Evolutionary conservation across 2,888 invertebrate species (phyloP).

Genomic region (Gari tellinella): DNA sequence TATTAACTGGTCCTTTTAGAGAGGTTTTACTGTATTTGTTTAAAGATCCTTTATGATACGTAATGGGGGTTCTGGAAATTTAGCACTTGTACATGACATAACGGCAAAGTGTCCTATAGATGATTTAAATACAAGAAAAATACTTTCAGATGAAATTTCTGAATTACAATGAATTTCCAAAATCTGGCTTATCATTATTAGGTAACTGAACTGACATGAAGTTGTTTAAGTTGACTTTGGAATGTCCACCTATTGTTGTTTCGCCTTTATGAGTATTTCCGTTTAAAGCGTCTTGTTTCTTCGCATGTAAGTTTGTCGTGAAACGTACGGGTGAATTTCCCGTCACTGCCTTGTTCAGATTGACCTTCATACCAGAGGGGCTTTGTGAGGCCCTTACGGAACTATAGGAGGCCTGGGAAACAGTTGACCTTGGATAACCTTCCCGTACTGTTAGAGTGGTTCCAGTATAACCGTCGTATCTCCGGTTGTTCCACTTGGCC

Average conservation of each 20-base stretch:
- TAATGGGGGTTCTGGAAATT: too few species aligned
- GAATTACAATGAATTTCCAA: too few species aligned
- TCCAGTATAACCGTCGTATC: conserved; percentile 20
- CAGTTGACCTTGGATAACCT: conserved; percentile 28
- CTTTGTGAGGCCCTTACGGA: conserved; percentile 35
- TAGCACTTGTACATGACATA: too few species aligned
- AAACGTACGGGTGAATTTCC: conserved; percentile 4
- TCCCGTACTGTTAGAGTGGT: conserved; percentile 23
- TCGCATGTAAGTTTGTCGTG: background rate
- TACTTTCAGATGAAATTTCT: too few species aligned
- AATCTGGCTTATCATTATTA: background rate
- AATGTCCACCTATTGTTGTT: conserved; percentile 6
- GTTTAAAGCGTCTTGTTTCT: background rate
- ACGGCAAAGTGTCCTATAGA: too few species aligned
- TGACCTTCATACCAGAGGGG: conserved; percentile 20
- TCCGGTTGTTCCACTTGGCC: conserved; percentile 54
- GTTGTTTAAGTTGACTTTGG: conserved; percentile 62
- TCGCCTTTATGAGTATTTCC: conserved; percentile 2
- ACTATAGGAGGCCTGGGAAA: conserved; percentile 46
- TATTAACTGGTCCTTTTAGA: too few species aligned
- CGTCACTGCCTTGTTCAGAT: conserved; percentile 19
- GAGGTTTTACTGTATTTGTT: too few species aligned
- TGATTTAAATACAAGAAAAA: too few species aligned
- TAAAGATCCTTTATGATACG: too few species aligned
- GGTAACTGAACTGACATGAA: conserved; percentile 53